Evolutionary conservation across 2,888 invertebrate genomes (phyloP).

Genomic region (Elaeidobius kamerunicus): DNA sequence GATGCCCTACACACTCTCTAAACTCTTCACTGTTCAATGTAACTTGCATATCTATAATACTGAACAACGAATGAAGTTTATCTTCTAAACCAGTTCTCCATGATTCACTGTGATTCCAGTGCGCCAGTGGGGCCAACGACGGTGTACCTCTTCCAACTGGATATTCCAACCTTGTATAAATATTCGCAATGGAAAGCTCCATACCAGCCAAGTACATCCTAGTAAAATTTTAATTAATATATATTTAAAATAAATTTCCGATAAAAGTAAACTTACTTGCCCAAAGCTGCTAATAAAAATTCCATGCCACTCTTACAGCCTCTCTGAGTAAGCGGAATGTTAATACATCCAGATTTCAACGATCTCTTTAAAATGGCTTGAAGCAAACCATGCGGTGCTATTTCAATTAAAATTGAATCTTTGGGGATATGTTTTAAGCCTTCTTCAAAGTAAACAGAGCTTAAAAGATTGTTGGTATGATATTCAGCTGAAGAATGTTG

Average conservation of each 20-base stretch:
- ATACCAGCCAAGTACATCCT: conserved; percentile 80
- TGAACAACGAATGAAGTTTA: conserved; percentile 42
- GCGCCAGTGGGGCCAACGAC: conserved; percentile 75
- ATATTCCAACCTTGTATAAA: conserved; percentile 74
- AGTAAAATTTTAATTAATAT: conserved; percentile 17
- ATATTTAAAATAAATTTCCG: neutral
- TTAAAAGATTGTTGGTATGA: conserved; percentile 64
- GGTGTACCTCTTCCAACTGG: conserved; percentile 88
- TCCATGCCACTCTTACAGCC: conserved; percentile 63
- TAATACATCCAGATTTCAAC: conserved; percentile 64
- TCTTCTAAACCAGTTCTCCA: conserved; percentile 57
- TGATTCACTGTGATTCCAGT: conserved; percentile 85
- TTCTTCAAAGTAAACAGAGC: conserved; percentile 78
- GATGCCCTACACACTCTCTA: conserved; percentile 44
- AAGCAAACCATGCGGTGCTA: conserved; percentile 86
- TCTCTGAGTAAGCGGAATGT: conserved; percentile 73
- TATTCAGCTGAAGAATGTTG: conserved; percentile 62
- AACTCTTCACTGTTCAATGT: conserved; percentile 51
- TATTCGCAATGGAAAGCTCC: conserved; percentile 68
- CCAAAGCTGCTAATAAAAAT: conserved; percentile 60
- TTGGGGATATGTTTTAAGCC: conserved; percentile 73
- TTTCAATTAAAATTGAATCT: conserved; percentile 81
- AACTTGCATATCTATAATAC: conserved; percentile 49
- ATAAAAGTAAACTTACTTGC: conserved; percentile 54
- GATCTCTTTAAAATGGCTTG: conserved; percentile 84